These are phyloP conservation scores for Dicyrtoma fusca DNA, from an alignment of 2,888 invertebrate species.

Conservation along the genomic window DNA sequence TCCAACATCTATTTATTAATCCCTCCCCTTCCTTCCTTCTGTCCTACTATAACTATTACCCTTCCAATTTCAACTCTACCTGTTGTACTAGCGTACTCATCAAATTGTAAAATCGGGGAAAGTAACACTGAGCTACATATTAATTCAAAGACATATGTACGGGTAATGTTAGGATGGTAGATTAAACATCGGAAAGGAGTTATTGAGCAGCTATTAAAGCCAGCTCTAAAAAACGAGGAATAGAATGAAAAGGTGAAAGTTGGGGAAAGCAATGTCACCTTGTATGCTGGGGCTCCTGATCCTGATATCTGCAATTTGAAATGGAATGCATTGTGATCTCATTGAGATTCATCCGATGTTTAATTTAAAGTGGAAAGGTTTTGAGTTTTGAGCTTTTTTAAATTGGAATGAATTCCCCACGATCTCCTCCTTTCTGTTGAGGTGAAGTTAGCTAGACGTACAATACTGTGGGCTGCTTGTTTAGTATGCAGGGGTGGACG, in stretches of 20 bases:
- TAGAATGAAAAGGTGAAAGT: neutral
- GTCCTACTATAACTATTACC: neutral
- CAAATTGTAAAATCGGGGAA: too few species aligned
- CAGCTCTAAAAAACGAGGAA: too few species aligned
- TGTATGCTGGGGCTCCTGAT: too few species aligned
- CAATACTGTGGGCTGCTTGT: neutral
- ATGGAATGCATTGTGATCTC: neutral
- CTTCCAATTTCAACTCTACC: too few species aligned
- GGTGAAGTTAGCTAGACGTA: too few species aligned
- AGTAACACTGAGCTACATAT: too few species aligned
- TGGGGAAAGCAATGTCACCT: neutral
- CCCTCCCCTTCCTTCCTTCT: neutral
- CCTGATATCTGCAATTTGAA: neutral
- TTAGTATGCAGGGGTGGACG: slow-evolving; percentile 10
- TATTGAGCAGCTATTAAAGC: neutral
- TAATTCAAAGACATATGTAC: too few species aligned
- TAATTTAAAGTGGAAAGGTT: slow-evolving; percentile 16
- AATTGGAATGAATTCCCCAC: slow-evolving; percentile 18
- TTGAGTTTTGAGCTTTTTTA: slow-evolving; percentile 13
- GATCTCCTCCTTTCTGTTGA: neutral
- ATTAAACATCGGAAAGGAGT: neutral
- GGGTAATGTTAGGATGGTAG: too few species aligned
- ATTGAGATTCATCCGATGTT: slow-evolving; percentile 22
- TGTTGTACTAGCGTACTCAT: too few species aligned
- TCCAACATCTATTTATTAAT: neutral